These are phyloP conservation scores for Diplogasteroides magnus DNA, from an alignment of 1,140 invertebrate species.

Conservation along the genomic window DNA sequence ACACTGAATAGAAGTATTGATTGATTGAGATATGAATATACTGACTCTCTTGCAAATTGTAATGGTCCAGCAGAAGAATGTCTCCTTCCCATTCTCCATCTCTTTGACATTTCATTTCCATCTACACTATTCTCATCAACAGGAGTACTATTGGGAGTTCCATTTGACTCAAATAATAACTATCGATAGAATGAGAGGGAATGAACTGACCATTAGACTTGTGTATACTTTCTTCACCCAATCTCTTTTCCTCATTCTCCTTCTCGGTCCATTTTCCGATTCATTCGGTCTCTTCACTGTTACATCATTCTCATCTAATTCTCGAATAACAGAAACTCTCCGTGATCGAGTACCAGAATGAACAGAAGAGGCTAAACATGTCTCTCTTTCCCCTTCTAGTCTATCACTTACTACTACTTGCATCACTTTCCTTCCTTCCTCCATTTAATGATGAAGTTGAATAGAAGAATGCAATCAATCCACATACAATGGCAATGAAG, in stretches of 20 bases:
- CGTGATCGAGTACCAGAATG: too few relatives aligned
- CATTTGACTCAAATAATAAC: slow-evolving; percentile 12
- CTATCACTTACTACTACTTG: background rate
- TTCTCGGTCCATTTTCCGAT: background rate
- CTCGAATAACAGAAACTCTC: background rate
- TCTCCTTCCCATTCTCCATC: slow-evolving; percentile 18
- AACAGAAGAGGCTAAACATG: too few relatives aligned
- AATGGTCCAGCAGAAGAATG: slow-evolving; percentile 43
- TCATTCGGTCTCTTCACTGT: background rate
- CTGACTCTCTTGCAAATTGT: slow-evolving; percentile 40
- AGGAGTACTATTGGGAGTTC: slow-evolving; percentile 9
- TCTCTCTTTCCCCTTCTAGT: too few relatives aligned
- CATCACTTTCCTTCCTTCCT: background rate
- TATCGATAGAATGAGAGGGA: background rate
- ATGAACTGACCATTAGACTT: slow-evolving; percentile 19
- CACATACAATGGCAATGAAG: background rate
- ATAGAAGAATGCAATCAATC: background rate
- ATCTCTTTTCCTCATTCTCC: slow-evolving; percentile 29
- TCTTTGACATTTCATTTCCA: background rate
- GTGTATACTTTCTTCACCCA: slow-evolving; percentile 27
- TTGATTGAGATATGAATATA: background rate
- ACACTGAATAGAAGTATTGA: slow-evolving; percentile 25
- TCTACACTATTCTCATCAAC: slow-evolving; percentile 13
- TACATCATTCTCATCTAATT: background rate
- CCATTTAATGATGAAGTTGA: background rate